Base-by-base conservation (phyloP, 2,113 vertebrate genomes). In the Gallinago undulata region DNA sequence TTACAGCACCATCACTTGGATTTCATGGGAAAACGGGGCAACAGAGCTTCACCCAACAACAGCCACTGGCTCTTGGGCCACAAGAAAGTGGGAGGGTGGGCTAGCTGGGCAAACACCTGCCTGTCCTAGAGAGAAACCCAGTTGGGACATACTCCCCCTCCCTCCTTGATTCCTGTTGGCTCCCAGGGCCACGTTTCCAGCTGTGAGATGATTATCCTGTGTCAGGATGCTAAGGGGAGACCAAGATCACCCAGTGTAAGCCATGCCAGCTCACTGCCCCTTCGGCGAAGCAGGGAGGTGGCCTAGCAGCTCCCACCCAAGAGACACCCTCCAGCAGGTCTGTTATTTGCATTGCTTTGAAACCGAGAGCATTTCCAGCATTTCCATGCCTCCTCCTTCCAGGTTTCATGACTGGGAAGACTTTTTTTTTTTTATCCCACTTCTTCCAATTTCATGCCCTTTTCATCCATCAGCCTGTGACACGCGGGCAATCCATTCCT, bases 261-360 rank as follows among this genome's bases (percentile, higher is more conserved):
- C 84, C 35, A 77, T 4, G 33, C 41, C 2, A 76, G 83, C 75
- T 75, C 3, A 24, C 67, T 25, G 9, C 13, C 59, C 68, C 45
- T 89, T 45, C 83, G 21, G 80, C 11, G 6, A 18, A 78, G 90
- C 68, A 37, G 60, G 75, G 83, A 90, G 76, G 23, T 59, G 76
- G 85, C 73, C 86, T 17, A 21, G 62, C 33, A 94, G 95, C 86
- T 94, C 84, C 89, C 55, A 21, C 68, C 48, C 48, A 1, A 85
- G 60, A 84, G 69, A 22, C 47, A 55, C 28, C 82, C 37, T 3
- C 35, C 81, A 84, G 87, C 86, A 89, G 72, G 87, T 64, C 91
- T 67, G 89, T 74, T 69, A 79, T 89, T 94, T 96, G 95, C 95
- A 91, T 96, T 95, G 95, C 88, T 95, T 94, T 66, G 73, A 91